Evolutionary conservation across 2,113 vertebrate species (phyloP).

Genomic region (Vanacampus margaritifer): DNA sequence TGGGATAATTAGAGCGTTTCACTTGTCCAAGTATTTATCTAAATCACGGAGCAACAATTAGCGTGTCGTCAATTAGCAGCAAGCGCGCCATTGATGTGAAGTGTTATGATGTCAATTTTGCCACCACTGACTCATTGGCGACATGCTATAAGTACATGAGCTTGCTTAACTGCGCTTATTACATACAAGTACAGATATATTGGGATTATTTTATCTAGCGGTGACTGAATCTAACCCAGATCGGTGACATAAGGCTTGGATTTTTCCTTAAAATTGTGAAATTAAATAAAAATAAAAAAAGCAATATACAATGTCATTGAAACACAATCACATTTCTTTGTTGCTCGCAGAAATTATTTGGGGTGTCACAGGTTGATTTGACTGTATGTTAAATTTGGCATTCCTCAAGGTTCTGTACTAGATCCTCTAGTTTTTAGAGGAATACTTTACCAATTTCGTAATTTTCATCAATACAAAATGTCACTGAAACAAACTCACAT

Average conservation of each 20-base stretch:
- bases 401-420: not conserved
- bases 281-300: not conserved
- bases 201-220: not conserved
- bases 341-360: not conserved
- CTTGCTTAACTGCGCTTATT: constrained; percentile 22
- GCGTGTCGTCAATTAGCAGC: constrained; percentile 69
- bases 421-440: not conserved
- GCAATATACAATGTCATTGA: not conserved
- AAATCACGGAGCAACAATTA: constrained; percentile 83
- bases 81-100: constrained; percentile 61
- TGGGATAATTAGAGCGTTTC: constrained; percentile 96
- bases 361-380: not conserved
- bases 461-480: not conserved
- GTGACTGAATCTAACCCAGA: not conserved
- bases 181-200: not conserved
- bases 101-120: constrained; percentile 56
- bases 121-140: constrained; percentile 34
- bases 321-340: not conserved
- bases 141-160: constrained; percentile 11
- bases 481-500: not conserved
- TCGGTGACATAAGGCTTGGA: not conserved
- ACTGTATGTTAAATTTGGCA: not conserved
- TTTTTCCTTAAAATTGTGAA: not conserved
- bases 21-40: constrained; percentile 94
- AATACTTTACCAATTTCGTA: not conserved